phyloP scores from a whole-genome alignment of 2,888 invertebrate species.

The Drosophila longiperda region DNA sequence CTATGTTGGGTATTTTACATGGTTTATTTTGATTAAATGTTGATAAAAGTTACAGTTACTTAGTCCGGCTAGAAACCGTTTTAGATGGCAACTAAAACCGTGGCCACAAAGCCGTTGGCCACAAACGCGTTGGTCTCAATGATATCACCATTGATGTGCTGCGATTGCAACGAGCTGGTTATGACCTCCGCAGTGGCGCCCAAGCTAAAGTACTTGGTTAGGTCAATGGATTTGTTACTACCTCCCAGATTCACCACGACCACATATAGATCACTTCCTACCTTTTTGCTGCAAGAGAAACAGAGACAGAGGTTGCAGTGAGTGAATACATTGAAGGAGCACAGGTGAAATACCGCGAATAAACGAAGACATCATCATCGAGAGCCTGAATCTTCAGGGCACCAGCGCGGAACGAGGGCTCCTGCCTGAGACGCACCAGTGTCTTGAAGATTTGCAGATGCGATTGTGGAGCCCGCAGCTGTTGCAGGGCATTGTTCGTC shows the following conservation, averaged over 20 bases:
- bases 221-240: slow-evolving; percentile 85
- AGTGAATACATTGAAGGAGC: background rate
- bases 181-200: slow-evolving; percentile 81
- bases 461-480: slow-evolving; percentile 86
- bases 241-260: slow-evolving; percentile 86
- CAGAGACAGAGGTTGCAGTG: background rate
- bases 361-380: slow-evolving; percentile 80
- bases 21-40: slow-evolving; percentile 4
- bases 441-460: slow-evolving; percentile 88
- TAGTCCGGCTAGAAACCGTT: slow-evolving; percentile 3
- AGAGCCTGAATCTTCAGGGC: slow-evolving; percentile 74
- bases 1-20: background rate
- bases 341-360: slow-evolving; percentile 70
- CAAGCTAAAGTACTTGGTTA: slow-evolving; percentile 81
- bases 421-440: slow-evolving; percentile 86
- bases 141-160: slow-evolving; percentile 81
- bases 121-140: slow-evolving; percentile 68
- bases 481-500: slow-evolving; percentile 87
- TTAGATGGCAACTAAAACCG: slow-evolving; percentile 76
- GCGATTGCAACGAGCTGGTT: slow-evolving; percentile 82
- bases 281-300: slow-evolving; percentile 62
- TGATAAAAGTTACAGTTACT: background rate
- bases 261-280: slow-evolving; percentile 80
- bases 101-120: slow-evolving; percentile 79
- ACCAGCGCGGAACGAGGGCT: slow-evolving; percentile 82